Conservation (phyloP, 2,888 invertebrate species). For the Cosmorhoe ocellata region DNA sequence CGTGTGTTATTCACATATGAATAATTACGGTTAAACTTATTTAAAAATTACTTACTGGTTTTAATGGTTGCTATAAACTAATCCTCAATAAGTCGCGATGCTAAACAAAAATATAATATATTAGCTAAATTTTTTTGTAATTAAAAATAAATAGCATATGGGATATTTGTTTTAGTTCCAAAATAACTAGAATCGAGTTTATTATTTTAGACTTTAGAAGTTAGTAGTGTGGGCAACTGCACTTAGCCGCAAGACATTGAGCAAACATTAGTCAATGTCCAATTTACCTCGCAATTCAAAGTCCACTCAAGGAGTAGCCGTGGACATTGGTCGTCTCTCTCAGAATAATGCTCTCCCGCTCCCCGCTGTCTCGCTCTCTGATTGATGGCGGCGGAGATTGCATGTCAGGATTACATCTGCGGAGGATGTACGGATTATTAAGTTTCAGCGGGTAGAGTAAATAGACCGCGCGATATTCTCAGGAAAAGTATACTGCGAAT, state of each 20-base stretch:
- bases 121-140: too few species aligned
- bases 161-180: too few species aligned
- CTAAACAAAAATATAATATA: too few species aligned
- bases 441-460: constrained; percentile 58
- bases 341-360: constrained; percentile 19
- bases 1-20: too few species aligned
- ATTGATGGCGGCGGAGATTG: constrained; percentile 79
- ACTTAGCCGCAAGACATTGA: neutral
- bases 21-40: too few species aligned
- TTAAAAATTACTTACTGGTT: too few species aligned
- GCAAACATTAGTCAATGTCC: constrained; percentile 23
- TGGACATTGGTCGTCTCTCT: constrained; percentile 13
- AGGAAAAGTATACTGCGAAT: constrained; percentile 37
- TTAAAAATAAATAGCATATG: too few species aligned
- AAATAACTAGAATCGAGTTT: too few species aligned
- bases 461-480: constrained; percentile 60
- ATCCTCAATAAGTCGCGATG: too few species aligned
- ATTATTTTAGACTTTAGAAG: too few species aligned
- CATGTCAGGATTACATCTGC: constrained; percentile 79
- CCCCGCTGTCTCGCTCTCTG: constrained; percentile 42
- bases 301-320: constrained; percentile 18
- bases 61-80: too few species aligned
- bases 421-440: constrained; percentile 76
- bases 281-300: constrained; percentile 9
- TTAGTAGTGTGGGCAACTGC: neutral